Evolutionary conservation across 2,888 invertebrate species (phyloP).

Genomic region (Trichogramma evanescens): DNA sequence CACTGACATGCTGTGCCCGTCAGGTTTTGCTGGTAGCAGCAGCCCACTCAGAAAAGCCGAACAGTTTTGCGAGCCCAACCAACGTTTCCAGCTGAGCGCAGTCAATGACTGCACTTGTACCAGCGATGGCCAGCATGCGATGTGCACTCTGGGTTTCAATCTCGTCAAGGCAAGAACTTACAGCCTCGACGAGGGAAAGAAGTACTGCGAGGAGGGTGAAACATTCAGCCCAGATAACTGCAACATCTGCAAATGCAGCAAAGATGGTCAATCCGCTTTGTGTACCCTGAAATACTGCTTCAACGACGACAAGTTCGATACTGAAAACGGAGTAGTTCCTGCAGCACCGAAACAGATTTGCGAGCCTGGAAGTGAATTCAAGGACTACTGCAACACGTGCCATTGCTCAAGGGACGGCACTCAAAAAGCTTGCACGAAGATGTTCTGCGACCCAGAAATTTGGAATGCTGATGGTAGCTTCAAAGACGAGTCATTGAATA

Average conservation of each 20-base stretch:
- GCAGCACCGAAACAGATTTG: background rate
- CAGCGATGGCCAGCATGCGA: background rate
- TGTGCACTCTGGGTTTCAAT: background rate
- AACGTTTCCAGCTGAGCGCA: conserved; percentile 2
- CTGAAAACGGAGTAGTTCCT: too few relatives aligned
- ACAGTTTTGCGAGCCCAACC: conserved; percentile 3
- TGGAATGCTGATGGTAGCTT: background rate
- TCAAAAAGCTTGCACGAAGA: conserved; percentile 2
- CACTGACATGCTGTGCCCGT: conserved; percentile 39
- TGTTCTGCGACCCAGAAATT: conserved; percentile 16
- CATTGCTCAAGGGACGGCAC: conserved; percentile 51
- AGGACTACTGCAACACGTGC: conserved; percentile 54
- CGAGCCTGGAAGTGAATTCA: conserved; percentile 15
- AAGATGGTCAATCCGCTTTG: conserved; percentile 48
- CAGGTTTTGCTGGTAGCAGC: background rate
- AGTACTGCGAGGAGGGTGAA: background rate
- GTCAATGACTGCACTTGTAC: background rate
- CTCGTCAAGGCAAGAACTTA: background rate
- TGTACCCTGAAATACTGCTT: conserved; percentile 45
- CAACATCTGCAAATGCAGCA: conserved; percentile 52
- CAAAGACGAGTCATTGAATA: background rate
- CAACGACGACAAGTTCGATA: background rate
- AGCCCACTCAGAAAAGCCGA: background rate
- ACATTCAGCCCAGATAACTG: conserved; percentile 31
- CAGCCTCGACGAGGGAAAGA: background rate